Percentiles rank a stretch among this genome's conserved stretches.
These are phyloP conservation scores for Baryphthengus martii DNA, from an alignment of 2,113 vertebrate species.

Conservation along the genomic window DNA sequence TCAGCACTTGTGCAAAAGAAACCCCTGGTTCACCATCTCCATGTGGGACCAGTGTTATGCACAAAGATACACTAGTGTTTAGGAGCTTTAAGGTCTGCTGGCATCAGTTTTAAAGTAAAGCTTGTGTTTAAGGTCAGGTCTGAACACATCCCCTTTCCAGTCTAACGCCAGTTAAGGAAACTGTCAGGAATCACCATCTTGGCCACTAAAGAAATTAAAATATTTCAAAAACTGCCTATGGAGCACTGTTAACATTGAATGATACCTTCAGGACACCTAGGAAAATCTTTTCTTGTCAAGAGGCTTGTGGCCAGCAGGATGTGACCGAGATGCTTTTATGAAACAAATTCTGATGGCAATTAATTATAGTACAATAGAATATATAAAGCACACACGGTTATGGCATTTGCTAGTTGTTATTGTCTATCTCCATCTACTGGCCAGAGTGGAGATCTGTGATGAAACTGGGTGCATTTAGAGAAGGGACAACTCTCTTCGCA, in stretches of 20 bases:
- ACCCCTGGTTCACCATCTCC: background rate
- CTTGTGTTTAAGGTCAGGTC: background rate
- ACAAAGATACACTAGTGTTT: background rate
- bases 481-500: too few relatives aligned
- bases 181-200: background rate
- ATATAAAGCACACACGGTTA: background rate
- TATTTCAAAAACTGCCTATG: background rate
- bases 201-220: background rate
- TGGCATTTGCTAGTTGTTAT: background rate
- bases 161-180: background rate
- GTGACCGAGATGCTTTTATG: background rate
- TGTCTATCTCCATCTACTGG: slow-evolving; percentile 52
- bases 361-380: background rate
- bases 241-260: background rate
- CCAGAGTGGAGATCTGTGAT: background rate
- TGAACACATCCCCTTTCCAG: background rate
- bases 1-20: background rate
- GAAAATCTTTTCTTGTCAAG: background rate
- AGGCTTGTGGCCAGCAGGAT: background rate
- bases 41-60: background rate
- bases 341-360: background rate
- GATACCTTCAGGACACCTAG: background rate
- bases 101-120: background rate
- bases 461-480: background rate
- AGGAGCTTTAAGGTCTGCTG: background rate